Conservation (phyloP, 1,140 invertebrate genomes). For the Probaryconus sp. region DNA sequence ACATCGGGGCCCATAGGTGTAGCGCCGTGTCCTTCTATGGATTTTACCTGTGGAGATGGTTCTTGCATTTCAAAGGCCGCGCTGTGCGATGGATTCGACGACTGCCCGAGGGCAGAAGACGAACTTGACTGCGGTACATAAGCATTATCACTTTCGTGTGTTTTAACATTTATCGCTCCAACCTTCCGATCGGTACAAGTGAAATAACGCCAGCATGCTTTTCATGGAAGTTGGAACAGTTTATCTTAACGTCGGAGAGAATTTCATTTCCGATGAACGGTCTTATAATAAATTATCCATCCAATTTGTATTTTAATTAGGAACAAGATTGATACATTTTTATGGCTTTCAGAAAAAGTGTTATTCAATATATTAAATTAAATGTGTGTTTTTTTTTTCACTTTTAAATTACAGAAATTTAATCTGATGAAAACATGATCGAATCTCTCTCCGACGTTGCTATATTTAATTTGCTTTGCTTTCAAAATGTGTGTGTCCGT, state of each 20-base stretch:
- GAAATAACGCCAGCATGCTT: not conserved
- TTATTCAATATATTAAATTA: too few species aligned
- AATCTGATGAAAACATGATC: too few species aligned
- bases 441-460: not conserved
- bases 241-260: not conserved
- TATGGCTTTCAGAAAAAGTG: too few species aligned
- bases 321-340: too few species aligned
- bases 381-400: too few species aligned
- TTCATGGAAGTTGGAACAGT: not conserved
- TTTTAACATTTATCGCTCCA: not conserved
- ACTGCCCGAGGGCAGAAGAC: slow-evolving; percentile 87
- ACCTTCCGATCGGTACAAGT: not conserved
- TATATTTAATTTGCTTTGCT: not conserved
- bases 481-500: not conserved
- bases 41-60: slow-evolving; percentile 82
- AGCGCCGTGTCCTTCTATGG: slow-evolving; percentile 79
- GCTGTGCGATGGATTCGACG: slow-evolving; percentile 85
- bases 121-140: slow-evolving; percentile 82
- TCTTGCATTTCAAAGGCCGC: slow-evolving; percentile 83
- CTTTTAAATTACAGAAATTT: too few species aligned
- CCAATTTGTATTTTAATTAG: too few species aligned
- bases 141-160: slow-evolving; percentile 27
- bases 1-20: slow-evolving; percentile 71
- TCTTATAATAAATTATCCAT: too few species aligned
- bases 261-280: too few species aligned